Conservation (phyloP, 2,888 invertebrate genomes). For the Caenorhabditis sulstoni region DNA sequence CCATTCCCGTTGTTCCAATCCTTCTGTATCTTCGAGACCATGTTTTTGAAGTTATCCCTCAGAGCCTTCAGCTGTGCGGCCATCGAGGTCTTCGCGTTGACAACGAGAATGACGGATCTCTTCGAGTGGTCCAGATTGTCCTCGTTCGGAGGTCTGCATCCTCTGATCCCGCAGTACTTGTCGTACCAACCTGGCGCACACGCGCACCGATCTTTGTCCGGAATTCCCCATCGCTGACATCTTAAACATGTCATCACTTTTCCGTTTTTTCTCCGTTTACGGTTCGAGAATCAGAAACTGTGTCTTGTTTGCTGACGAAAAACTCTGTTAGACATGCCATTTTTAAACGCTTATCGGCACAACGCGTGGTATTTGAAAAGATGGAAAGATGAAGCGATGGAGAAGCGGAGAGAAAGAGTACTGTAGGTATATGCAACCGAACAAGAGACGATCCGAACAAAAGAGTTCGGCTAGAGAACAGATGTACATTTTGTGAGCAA, state of each 20-base stretch:
- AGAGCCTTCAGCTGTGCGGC: slow-evolving; percentile 18
- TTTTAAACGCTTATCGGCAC: background rate
- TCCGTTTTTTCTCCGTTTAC: background rate
- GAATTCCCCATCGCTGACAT: slow-evolving; percentile 58
- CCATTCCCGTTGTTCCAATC: slow-evolving; percentile 20
- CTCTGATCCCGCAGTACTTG: slow-evolving; percentile 55
- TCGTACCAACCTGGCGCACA: slow-evolving; percentile 65
- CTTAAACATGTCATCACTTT: slow-evolving; percentile 14
- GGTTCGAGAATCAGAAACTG: slow-evolving; percentile 10
- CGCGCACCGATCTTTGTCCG: slow-evolving; percentile 51
- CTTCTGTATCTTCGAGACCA: slow-evolving; percentile 16
- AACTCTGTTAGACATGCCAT: background rate
- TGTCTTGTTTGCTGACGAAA: slow-evolving; percentile 5
- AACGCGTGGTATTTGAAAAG: too few species aligned
- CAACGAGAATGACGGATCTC: slow-evolving; percentile 49
- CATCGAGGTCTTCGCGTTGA: slow-evolving; percentile 54
- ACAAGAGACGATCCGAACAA: too few species aligned
- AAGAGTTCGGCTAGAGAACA: too few species aligned
- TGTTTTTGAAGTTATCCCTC: slow-evolving; percentile 13
- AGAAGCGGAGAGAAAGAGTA: background rate
- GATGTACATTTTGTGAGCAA: too few species aligned
- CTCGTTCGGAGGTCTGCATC: slow-evolving; percentile 58
- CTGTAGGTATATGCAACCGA: too few species aligned
- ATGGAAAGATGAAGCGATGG: slow-evolving; percentile 6
- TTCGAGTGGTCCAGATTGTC: slow-evolving; percentile 46